Conservation (phyloP, 2,797 vertebrate species). For the Rachycentron canadum region DNA sequence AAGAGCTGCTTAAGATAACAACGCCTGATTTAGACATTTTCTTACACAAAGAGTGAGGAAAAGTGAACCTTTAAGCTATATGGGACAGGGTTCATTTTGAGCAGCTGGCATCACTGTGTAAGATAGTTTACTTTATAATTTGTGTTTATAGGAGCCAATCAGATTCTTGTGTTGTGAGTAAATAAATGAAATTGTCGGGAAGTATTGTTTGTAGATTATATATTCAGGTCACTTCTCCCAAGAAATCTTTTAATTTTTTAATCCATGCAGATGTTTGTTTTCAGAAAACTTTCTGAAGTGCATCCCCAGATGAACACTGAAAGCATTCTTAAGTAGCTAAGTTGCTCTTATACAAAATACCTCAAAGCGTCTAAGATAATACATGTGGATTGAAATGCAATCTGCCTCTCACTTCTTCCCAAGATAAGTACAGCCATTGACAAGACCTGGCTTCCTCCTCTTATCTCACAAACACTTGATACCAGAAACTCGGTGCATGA, state of each 20-base stretch:
- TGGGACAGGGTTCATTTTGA: constrained; percentile 78
- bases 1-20: constrained; percentile 85
- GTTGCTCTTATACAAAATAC: constrained; percentile 88
- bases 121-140: constrained; percentile 85
- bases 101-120: constrained; percentile 74
- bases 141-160: constrained; percentile 86
- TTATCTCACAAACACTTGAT: constrained; percentile 87
- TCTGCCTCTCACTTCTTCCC: constrained; percentile 86
- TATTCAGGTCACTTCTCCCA: constrained; percentile 86
- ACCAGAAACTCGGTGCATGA: constrained; percentile 84
- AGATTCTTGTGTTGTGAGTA: constrained; percentile 75
- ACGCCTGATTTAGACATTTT: constrained; percentile 85
- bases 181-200: constrained; percentile 82
- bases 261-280: constrained; percentile 89
- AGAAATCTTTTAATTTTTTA: constrained; percentile 86
- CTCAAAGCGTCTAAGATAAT: constrained; percentile 89
- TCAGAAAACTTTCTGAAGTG: constrained; percentile 85
- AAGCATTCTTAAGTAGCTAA: constrained; percentile 87
- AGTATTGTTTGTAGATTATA: constrained; percentile 89
- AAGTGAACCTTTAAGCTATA: constrained; percentile 84
- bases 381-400: constrained; percentile 89
- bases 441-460: constrained; percentile 87
- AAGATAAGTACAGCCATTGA: constrained; percentile 88
- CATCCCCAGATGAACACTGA: constrained; percentile 87
- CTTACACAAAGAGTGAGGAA: constrained; percentile 80